These are phyloP conservation scores for Sphenopsis melanotis DNA, from an alignment of 2,797 vertebrate species.

Conservation along the genomic window DNA sequence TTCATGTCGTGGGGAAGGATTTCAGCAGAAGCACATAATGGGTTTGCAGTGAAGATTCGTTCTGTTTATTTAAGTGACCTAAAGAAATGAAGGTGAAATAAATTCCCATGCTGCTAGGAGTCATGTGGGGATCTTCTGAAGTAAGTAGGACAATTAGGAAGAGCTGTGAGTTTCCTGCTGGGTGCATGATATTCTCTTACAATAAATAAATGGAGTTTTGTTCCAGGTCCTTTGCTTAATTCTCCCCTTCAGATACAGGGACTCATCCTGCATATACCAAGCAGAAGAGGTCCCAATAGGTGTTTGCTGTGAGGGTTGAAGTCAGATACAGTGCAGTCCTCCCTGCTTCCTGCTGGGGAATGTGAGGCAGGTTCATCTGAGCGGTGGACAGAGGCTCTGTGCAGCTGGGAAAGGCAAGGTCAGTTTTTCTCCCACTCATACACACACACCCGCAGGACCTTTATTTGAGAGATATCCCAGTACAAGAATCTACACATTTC, in stretches of 20 bases:
- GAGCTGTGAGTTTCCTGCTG: conserved; percentile 15
- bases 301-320: neutral
- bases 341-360: neutral
- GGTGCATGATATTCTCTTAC: neutral
- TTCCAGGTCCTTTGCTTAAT: neutral
- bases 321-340: neutral
- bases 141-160: neutral
- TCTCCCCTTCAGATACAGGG: neutral
- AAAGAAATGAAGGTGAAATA: conserved; percentile 58
- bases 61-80: conserved; percentile 56
- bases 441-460: neutral
- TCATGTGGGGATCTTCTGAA: conserved; percentile 34
- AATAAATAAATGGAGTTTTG: conserved; percentile 3
- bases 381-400: neutral
- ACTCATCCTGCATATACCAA: neutral
- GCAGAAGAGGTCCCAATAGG: neutral
- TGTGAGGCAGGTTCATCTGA: neutral
- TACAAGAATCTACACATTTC: neutral
- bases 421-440: neutral
- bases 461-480: neutral
- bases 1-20: conserved; percentile 1
- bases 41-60: conserved; percentile 43
- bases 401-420: neutral
- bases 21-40: conserved; percentile 43
- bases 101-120: conserved; percentile 46